Percentiles rank a stretch among this genome's conserved stretches.
These are phyloP conservation scores for Chrosomus eos DNA, from an alignment of 2,797 vertebrate species.

Conservation along the genomic window DNA sequence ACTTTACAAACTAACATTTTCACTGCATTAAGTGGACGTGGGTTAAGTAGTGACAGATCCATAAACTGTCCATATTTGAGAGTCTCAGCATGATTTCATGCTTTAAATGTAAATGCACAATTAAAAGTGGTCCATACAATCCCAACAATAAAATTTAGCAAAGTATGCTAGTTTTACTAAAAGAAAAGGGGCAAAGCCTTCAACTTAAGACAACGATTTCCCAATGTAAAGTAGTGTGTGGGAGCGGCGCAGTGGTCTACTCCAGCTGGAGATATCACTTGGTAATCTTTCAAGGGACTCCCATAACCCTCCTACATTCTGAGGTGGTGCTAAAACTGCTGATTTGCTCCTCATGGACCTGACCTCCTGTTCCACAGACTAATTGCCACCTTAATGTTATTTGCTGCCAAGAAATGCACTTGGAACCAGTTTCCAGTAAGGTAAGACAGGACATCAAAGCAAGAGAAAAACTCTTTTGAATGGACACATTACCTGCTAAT, in stretches of 20 bases:
- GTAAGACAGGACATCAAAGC: neutral
- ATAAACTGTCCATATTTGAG: neutral
- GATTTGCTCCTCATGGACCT: conserved; percentile 32
- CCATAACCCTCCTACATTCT: neutral
- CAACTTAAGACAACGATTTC: neutral
- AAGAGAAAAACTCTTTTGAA: neutral
- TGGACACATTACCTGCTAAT: neutral
- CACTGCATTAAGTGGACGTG: neutral
- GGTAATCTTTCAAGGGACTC: conserved; percentile 6
- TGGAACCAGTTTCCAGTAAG: neutral
- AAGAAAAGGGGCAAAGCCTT: neutral
- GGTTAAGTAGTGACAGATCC: neutral
- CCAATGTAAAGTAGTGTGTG: neutral
- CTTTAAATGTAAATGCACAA: neutral
- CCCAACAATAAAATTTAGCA: neutral
- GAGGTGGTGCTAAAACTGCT: conserved; percentile 39
- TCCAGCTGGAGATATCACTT: conserved; percentile 17
- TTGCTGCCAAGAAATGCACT: neutral
- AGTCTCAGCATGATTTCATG: neutral
- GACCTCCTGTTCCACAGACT: conserved; percentile 24
- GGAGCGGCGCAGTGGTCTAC: neutral
- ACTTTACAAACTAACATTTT: neutral
- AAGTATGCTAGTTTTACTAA: neutral
- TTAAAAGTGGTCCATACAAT: neutral
- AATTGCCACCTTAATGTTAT: conserved; percentile 33